Conservation (phyloP, 1,140 invertebrate genomes). For the Microplitis mediator region DNA sequence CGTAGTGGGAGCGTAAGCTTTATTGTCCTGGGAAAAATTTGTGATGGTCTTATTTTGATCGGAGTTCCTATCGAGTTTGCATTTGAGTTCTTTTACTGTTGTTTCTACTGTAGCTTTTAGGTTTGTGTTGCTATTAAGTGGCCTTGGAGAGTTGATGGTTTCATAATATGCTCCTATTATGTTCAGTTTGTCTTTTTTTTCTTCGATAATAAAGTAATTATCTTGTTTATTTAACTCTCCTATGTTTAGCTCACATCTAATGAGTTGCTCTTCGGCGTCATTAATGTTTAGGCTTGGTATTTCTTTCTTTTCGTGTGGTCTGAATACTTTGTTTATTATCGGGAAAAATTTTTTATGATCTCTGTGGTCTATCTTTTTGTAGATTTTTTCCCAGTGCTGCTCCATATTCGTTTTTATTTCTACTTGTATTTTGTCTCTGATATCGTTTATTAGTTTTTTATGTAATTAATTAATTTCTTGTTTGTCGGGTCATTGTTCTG, state of each 20-base stretch:
- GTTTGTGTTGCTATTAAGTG: background rate
- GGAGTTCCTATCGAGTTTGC: too few species aligned
- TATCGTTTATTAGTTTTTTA: background rate
- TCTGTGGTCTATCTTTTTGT: constrained; percentile 23
- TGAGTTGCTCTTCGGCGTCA: background rate
- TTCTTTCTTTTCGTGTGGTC: background rate
- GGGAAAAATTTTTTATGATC: constrained; percentile 29
- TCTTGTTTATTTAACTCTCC: background rate
- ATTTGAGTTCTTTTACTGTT: too few species aligned
- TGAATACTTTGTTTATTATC: constrained; percentile 28
- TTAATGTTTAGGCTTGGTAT: background rate
- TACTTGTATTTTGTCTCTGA: background rate
- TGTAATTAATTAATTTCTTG: background rate
- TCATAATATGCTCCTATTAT: constrained; percentile 13
- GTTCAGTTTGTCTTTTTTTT: background rate
- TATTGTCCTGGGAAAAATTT: too few species aligned
- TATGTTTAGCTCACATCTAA: background rate
- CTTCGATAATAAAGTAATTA: background rate
- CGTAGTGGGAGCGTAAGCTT: too few species aligned
- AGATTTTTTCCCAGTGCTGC: constrained; percentile 2
- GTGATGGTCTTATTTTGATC: too few species aligned
- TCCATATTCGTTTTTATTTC: constrained; percentile 14
- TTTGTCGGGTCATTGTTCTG: background rate
- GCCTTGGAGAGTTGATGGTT: constrained; percentile 9
- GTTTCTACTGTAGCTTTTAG: background rate